phyloP scores from a whole-genome alignment of 2,113 vertebrate species.

The Petroica traversi region DNA sequence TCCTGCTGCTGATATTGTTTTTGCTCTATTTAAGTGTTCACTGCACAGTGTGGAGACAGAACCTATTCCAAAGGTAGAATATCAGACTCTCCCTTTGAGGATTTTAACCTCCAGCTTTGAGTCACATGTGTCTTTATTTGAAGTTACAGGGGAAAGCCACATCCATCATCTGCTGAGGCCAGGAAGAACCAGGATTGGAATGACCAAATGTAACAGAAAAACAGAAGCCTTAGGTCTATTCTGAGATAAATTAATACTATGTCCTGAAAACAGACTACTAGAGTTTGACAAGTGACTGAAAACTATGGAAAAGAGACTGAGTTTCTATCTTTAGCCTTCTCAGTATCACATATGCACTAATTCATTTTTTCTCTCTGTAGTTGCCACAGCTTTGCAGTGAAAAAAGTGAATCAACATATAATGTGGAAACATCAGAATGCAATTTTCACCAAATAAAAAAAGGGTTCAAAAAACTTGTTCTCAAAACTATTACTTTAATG shows the following conservation, averaged over 20 bases:
- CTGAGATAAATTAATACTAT: background rate
- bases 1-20: rapidly evolving
- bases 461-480: background rate
- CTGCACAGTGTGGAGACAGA: background rate
- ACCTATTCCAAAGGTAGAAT: background rate
- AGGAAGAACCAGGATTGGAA: background rate
- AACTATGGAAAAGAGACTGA: background rate
- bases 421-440: background rate
- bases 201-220: background rate
- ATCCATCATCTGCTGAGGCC: background rate
- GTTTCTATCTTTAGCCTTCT: background rate
- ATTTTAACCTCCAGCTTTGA: background rate
- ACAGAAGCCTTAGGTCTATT: background rate
- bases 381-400: background rate
- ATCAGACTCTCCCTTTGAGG: background rate
- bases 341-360: background rate
- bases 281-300: background rate
- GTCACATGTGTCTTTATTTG: rapidly evolving
- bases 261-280: background rate
- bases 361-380: background rate
- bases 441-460: background rate
- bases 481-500: background rate
- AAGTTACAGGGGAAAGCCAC: background rate
- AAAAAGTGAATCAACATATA: background rate
- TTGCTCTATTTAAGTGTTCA: background rate